These are phyloP conservation scores for Protomyctophum bolini DNA, from an alignment of 2,113 vertebrate genomes.

Conservation along the genomic window DNA sequence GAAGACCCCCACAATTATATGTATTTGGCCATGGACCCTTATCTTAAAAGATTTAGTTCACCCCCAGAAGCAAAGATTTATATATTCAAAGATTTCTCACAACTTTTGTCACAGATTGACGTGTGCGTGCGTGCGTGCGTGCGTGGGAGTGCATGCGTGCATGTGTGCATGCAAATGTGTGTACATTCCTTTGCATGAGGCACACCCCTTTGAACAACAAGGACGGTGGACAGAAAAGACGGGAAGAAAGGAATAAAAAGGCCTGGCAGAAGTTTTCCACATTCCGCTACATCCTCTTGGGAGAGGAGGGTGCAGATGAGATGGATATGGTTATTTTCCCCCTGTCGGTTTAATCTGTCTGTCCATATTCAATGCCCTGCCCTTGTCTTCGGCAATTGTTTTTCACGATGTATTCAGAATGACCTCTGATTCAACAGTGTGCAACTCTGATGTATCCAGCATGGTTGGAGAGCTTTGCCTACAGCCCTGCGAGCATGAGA, in stretches of 20 bases:
- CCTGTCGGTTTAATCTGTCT: constrained; percentile 33
- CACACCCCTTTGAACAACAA: constrained; percentile 36
- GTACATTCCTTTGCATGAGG: constrained; percentile 28
- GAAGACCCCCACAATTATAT: too few species aligned
- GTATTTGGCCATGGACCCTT: too few species aligned
- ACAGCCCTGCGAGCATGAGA: not conserved
- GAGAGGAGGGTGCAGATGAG: constrained; percentile 56
- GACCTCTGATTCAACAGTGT: not conserved
- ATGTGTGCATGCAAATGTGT: constrained; percentile 24
- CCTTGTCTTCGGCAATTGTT: not conserved
- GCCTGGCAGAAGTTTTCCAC: constrained; percentile 56
- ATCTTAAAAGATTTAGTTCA: too few species aligned
- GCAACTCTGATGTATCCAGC: not conserved
- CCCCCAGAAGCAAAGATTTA: too few species aligned
- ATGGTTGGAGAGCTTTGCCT: not conserved
- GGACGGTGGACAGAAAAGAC: constrained; percentile 42
- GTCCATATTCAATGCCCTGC: constrained; percentile 20
- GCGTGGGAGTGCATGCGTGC: not conserved
- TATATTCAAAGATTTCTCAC: too few species aligned
- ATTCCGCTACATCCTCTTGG: constrained; percentile 67
- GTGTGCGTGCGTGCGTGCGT: constrained; percentile 1
- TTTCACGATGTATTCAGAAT: constrained; percentile 1
- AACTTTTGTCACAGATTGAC: too few species aligned
- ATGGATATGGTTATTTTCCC: constrained; percentile 59
- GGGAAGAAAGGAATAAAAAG: constrained; percentile 53